These are phyloP conservation scores for Pollenia griseotomentosa DNA, from an alignment of 2,888 invertebrate species.

Conservation along the genomic window DNA sequence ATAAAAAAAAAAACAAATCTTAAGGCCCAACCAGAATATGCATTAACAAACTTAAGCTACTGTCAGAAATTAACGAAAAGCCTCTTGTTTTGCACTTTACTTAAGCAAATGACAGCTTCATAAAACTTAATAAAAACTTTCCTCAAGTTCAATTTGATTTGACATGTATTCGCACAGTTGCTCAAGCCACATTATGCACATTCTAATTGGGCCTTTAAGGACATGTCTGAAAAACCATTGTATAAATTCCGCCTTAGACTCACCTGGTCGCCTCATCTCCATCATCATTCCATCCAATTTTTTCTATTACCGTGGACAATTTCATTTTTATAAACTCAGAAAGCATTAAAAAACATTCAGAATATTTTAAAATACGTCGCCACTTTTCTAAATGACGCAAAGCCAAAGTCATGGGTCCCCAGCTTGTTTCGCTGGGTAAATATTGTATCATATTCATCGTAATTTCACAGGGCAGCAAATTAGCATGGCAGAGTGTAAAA, in stretches of 20 bases:
- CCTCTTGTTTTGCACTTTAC: too few relatives aligned
- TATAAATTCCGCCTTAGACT: neutral
- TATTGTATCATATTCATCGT: constrained; percentile 84
- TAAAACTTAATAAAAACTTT: too few relatives aligned
- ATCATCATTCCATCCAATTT: constrained; percentile 83
- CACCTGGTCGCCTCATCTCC: constrained; percentile 82
- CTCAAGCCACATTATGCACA: too few relatives aligned
- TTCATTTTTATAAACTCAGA: constrained; percentile 84
- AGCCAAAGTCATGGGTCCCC: constrained; percentile 83
- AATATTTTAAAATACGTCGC: constrained; percentile 84
- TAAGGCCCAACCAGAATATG: too few relatives aligned
- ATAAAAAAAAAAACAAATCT: too few relatives aligned
- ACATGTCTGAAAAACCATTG: too few relatives aligned
- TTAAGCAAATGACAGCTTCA: too few relatives aligned
- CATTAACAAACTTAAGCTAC: too few relatives aligned
- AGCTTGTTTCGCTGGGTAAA: constrained; percentile 83
- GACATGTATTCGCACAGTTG: too few relatives aligned
- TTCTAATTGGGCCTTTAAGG: too few relatives aligned
- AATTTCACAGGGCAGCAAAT: constrained; percentile 83
- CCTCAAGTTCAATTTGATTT: too few relatives aligned
- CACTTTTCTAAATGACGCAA: constrained; percentile 83
- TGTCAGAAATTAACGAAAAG: too few relatives aligned
- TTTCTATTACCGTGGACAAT: constrained; percentile 81
- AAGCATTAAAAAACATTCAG: constrained; percentile 84
- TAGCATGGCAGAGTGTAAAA: constrained; percentile 84